Percentiles rank a stretch among this genome's conserved stretches.
Evolutionary conservation across 2,888 invertebrate genomes (phyloP).

Genomic region (Drosophila stalkeri): DNA sequence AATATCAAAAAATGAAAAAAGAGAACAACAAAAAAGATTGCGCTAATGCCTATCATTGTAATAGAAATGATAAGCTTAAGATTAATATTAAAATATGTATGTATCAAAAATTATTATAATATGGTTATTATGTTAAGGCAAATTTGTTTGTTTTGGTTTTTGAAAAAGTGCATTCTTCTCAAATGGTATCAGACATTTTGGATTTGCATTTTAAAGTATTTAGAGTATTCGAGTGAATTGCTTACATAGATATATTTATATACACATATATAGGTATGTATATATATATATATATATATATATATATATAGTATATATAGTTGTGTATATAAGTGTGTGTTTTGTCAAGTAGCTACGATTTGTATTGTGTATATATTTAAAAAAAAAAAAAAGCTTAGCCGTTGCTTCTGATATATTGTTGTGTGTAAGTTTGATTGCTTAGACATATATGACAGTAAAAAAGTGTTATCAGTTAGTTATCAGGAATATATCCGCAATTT

Average conservation of each 20-base stretch:
- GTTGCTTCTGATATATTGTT: slow-evolving; percentile 43
- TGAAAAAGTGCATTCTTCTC: slow-evolving; percentile 82
- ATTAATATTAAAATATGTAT: slow-evolving; percentile 66
- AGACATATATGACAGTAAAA: slow-evolving; percentile 29
- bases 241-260: slow-evolving; percentile 37
- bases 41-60: slow-evolving; percentile 50
- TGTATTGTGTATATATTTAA: slow-evolving; percentile 24
- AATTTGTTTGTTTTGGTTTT: slow-evolving; percentile 51
- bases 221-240: slow-evolving; percentile 39
- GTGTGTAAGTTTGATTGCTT: slow-evolving; percentile 60
- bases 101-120: slow-evolving; percentile 77
- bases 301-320: slow-evolving; percentile 33
- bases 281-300: slow-evolving; percentile 23
- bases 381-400: slow-evolving; percentile 44
- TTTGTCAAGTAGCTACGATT: slow-evolving; percentile 33
- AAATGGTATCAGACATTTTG: slow-evolving; percentile 88
- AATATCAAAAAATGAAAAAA: slow-evolving; percentile 23
- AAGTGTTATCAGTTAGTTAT: slow-evolving; percentile 14
- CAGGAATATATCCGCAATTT: slow-evolving; percentile 47
- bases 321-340: slow-evolving; percentile 4
- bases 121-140: slow-evolving; percentile 79
- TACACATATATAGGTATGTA: neutral
- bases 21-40: slow-evolving; percentile 46
- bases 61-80: slow-evolving; percentile 59
- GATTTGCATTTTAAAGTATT: slow-evolving; percentile 67